phyloP scores from a whole-genome alignment of 2,888 invertebrate species.

The Trisateles emortualis region DNA sequence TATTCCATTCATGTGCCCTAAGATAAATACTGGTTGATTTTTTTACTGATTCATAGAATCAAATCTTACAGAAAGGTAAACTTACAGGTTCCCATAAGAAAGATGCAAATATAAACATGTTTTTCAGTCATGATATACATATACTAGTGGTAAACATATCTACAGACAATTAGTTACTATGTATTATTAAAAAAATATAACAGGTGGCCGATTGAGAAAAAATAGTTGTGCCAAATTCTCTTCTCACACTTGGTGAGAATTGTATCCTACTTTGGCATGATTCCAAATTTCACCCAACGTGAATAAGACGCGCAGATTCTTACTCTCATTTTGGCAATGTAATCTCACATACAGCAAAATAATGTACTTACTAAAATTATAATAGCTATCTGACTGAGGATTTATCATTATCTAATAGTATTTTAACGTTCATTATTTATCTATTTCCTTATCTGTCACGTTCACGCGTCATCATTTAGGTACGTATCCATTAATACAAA shows the following conservation, averaged over 20 bases:
- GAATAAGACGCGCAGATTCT: constrained; percentile 75
- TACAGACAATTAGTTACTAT: constrained; percentile 11
- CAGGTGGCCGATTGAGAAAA: constrained; percentile 71
- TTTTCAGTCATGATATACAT: too few species aligned
- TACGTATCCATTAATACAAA: background rate
- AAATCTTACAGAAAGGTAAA: too few species aligned
- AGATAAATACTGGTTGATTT: background rate
- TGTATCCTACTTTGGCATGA: constrained; percentile 72
- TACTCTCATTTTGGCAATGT: constrained; percentile 77
- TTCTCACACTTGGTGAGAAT: constrained; percentile 65
- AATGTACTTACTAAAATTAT: constrained; percentile 33
- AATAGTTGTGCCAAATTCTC: constrained; percentile 80
- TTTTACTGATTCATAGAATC: too few species aligned
- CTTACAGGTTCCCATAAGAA: too few species aligned
- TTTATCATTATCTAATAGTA: constrained; percentile 5
- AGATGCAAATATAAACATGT: too few species aligned
- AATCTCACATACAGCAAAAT: constrained; percentile 37
- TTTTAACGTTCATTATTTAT: constrained; percentile 6
- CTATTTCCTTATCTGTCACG: constrained; percentile 1
- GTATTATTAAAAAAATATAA: constrained; percentile 49
- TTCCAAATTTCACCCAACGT: constrained; percentile 71
- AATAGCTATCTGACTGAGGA: constrained; percentile 19
- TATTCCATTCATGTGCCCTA: background rate
- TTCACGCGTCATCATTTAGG: constrained; percentile 1
- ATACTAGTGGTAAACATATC: too few species aligned